Base-by-base conservation (phyloP, 2,888 invertebrate species). In the Sminthurides aquaticus region DNA sequence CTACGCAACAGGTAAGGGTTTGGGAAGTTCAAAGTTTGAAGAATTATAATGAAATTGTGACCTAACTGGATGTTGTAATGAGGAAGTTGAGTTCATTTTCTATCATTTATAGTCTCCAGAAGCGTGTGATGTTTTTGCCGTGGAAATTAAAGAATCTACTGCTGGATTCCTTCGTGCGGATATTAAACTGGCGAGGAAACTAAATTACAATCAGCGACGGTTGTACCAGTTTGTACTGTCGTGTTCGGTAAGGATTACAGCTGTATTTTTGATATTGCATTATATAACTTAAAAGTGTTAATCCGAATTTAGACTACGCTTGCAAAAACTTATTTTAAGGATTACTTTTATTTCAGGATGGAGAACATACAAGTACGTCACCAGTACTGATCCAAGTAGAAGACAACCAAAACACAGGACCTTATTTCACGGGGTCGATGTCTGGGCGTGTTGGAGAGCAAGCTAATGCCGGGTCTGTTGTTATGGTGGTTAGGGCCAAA, bases 381-480 rank as follows among this genome's bases (percentile, higher is more conserved):
- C 85, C 84, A 58, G 87, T 91, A 18, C 87, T 88, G 75, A 85
- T 92, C 27, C 86, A 87, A 70, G 87, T 94, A 0, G 83, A 85
- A 67, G 92, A 93, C 77, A 86, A 92, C 0, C 93, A 93, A 80
- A 91, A 93, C 78, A 87, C 86, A 0, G 90, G 92, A 0, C 93
- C 93, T 0, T 84, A 87, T 62, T 93, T 93, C 80, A 84, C 86
- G 57, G 90, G 90, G 0, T 85, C 90, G 0, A 81, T 91, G 62
- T 87, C 87, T 18, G 89, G 88, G 0, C 86, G 91, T 26, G 83
- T 92, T 34, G 82, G 84, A 26, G 93, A 93, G 78, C 89, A 91
- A 75, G 89, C 88, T 64, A 86, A 89, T 0, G 90, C 93, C 49
- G 91, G 91, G 15, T 88, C 89, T 0, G 79, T 89, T 52, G 88